Conservation (phyloP, 1,140 invertebrate species). For the Diorhabda elongata region DNA sequence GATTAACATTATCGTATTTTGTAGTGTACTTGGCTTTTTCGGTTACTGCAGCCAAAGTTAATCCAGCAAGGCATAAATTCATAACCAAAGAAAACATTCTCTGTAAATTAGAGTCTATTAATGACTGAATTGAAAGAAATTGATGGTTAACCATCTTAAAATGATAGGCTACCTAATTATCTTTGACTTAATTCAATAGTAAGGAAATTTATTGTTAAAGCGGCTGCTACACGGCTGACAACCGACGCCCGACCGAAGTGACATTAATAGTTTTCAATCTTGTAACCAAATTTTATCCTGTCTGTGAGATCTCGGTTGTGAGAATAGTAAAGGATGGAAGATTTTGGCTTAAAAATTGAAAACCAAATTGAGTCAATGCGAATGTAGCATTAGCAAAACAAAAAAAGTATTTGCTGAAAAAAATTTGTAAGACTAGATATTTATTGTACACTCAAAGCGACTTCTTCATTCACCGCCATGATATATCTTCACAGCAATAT, state of each 20-base stretch:
- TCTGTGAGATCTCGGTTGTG: background rate
- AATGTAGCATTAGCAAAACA: too few species aligned
- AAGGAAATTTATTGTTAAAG: background rate
- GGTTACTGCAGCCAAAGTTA: background rate
- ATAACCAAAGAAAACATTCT: background rate
- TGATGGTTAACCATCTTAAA: background rate
- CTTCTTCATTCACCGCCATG: too few species aligned
- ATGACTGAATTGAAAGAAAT: background rate
- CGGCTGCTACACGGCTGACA: too few species aligned
- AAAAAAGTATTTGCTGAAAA: too few species aligned
- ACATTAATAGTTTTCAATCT: too few species aligned
- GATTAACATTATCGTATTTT: conserved; percentile 68
- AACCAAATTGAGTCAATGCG: too few species aligned
- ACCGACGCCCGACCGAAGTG: too few species aligned
- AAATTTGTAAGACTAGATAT: too few species aligned
- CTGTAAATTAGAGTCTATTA: background rate
- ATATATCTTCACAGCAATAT: too few species aligned
- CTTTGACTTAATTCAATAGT: background rate
- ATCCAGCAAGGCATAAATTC: background rate
- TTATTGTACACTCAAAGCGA: too few species aligned
- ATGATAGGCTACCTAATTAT: background rate
- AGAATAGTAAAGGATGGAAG: background rate
- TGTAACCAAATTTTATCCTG: background rate
- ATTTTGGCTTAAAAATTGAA: background rate
- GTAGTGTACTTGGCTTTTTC: conserved; percentile 55